Percentiles rank a stretch among this genome's conserved stretches.
These are phyloP conservation scores for Sarcophaga subvicina DNA, from an alignment of 2,888 invertebrate species.

Conservation along the genomic window DNA sequence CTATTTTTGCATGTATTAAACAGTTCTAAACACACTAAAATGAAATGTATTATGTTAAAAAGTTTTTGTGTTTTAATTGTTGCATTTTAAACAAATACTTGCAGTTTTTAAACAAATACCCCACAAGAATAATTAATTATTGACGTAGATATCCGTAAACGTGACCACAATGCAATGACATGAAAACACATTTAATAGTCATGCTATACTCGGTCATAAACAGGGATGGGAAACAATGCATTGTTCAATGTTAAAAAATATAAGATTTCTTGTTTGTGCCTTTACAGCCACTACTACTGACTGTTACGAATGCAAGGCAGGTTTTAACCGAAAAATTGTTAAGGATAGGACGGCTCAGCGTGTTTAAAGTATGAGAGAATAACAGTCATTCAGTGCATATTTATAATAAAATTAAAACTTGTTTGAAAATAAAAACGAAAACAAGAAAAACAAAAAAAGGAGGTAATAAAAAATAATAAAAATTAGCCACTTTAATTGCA, in stretches of 20 bases:
- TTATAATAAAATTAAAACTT: background rate
- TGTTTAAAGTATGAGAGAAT: background rate
- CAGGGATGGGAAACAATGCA: too few species aligned
- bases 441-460: too few species aligned
- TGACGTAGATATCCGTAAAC: conserved; percentile 59
- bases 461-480: background rate
- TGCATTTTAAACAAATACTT: too few species aligned
- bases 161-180: conserved; percentile 45
- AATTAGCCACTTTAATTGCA: conserved; percentile 4
- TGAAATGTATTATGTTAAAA: too few species aligned
- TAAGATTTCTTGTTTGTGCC: too few species aligned
- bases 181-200: background rate
- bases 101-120: background rate
- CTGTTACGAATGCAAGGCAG: too few species aligned
- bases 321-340: background rate
- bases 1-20: too few species aligned
- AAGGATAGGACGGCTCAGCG: too few species aligned
- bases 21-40: too few species aligned
- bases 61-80: too few species aligned
- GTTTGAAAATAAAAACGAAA: background rate
- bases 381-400: background rate
- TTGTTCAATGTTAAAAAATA: too few species aligned
- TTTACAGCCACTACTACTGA: too few species aligned
- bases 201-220: background rate
- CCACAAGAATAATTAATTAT: conserved; percentile 36